phyloP scores from a whole-genome alignment of 2,888 invertebrate genomes.

The Priocnemis perturbator region DNA sequence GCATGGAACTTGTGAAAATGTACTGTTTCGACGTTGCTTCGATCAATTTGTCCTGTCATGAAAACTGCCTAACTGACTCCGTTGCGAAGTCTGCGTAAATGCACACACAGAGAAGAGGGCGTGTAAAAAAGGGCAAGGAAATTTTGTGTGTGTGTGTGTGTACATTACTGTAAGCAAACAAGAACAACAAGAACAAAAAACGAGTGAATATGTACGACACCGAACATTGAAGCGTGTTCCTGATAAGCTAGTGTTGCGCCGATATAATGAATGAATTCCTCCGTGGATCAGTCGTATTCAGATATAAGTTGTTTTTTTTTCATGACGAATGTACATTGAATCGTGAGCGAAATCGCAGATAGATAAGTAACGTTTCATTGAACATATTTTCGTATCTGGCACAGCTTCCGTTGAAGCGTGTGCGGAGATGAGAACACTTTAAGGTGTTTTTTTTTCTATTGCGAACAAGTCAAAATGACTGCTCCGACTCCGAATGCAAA shows the following conservation, averaged over 20 bases:
- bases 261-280: slow-evolving; percentile 20
- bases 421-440: slow-evolving; percentile 44
- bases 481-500: slow-evolving; percentile 46
- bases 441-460: slow-evolving; percentile 40
- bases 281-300: slow-evolving; percentile 43
- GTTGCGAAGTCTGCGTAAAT: slow-evolving; percentile 5
- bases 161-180: slow-evolving; percentile 35
- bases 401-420: slow-evolving; percentile 36
- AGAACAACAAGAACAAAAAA: slow-evolving; percentile 16
- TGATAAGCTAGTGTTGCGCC: slow-evolving; percentile 33
- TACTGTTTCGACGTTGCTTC: slow-evolving; percentile 28
- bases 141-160: slow-evolving; percentile 35
- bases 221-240: slow-evolving; percentile 39
- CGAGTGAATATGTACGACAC: not conserved
- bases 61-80: slow-evolving; percentile 14
- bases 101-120: not conserved
- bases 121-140: slow-evolving; percentile 9
- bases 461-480: slow-evolving; percentile 28
- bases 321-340: slow-evolving; percentile 24
- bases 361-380: slow-evolving; percentile 38
- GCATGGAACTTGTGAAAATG: slow-evolving; percentile 13
- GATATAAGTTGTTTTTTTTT: slow-evolving; percentile 30
- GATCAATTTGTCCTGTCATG: slow-evolving; percentile 38
- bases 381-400: slow-evolving; percentile 52
- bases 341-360: slow-evolving; percentile 36